Base-by-base conservation (phyloP, 1,140 invertebrate species). In the Tetragonula clypearis region DNA sequence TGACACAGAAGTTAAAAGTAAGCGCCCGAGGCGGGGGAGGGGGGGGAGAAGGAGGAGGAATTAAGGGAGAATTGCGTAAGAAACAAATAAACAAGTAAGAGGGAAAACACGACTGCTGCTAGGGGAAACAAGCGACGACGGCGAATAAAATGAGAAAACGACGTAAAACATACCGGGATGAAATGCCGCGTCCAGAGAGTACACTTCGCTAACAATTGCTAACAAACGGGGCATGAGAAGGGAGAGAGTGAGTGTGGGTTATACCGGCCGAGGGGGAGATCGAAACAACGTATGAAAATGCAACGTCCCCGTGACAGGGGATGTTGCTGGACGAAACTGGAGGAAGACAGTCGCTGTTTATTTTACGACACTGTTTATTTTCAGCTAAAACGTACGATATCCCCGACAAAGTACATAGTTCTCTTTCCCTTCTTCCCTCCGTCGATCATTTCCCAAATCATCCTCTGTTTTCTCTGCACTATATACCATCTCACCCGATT, bases 381-480 rank as follows among this genome's bases (percentile, higher is more conserved):
- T 30, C 89, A 88, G 80, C 68, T 75, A 73, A 84, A 79, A 90
- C 79, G 80, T 72, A 87, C 85, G 85, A 89, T 87, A 90, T 90
- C 81, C 30, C 77, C 8, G 41, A 0, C 69, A 89, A 89, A 89
- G 88, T 49, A 49, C 41, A 49, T 89, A 77, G 72, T 72, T 74
- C 62, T 65, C 17, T 62, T 77, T 69, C 69, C 65, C 30, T 17
- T 30, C 30, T 11, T 26, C 58, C n/a, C 21, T 11, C 66, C 21
- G 19, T 41, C 21, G 12, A 68, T 17, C 53, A 23, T 2, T 14
- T 8, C 23, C 9, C 56, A 53, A 62, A 19, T 62, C 5, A 72
- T 26, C 23, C 41, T 26, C 56, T 35, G 30, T 79, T 66, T 77
- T 72, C 60, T 0, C 65, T 26, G 55, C 15, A 9, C 55, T 11